Percentiles rank a stretch among this genome's conserved stretches.
Evolutionary conservation across 1,140 invertebrate species (phyloP).

Genomic region (Grapholita molesta): DNA sequence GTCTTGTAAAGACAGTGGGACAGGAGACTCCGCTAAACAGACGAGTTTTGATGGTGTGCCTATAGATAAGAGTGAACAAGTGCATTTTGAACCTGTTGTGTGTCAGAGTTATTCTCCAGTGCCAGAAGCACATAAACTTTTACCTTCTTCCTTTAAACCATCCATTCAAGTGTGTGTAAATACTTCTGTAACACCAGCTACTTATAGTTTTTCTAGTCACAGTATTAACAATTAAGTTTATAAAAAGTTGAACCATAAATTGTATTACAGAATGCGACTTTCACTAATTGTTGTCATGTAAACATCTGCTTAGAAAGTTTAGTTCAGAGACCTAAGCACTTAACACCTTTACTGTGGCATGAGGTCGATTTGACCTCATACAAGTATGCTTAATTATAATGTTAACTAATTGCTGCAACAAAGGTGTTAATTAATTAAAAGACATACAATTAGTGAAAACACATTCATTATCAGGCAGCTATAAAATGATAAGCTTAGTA

Average conservation of each 20-base stretch:
- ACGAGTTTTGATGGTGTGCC: slow-evolving; percentile 78
- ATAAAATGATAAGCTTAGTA: slow-evolving; percentile 67
- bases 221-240: slow-evolving; percentile 65
- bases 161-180: slow-evolving; percentile 76
- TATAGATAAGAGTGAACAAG: slow-evolving; percentile 65
- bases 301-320: not conserved
- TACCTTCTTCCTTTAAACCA: slow-evolving; percentile 73
- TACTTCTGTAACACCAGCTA: slow-evolving; percentile 73
- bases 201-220: slow-evolving; percentile 77
- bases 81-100: slow-evolving; percentile 68
- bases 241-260: slow-evolving; percentile 35
- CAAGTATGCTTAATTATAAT: too few species aligned
- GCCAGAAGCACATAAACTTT: slow-evolving; percentile 72
- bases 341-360: not conserved
- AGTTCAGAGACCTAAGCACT: not conserved
- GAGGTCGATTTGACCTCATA: slow-evolving; percentile 15
- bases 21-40: slow-evolving; percentile 82
- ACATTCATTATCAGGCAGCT: slow-evolving; percentile 50
- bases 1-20: slow-evolving; percentile 83
- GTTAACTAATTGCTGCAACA: slow-evolving; percentile 16
- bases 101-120: slow-evolving; percentile 69
- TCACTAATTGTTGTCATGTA: slow-evolving; percentile 47
- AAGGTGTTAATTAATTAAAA: not conserved
- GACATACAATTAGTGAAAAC: slow-evolving; percentile 59
- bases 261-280: slow-evolving; percentile 45